phyloP scores from a whole-genome alignment of 2,888 invertebrate species.

The Ligdia adustata region DNA sequence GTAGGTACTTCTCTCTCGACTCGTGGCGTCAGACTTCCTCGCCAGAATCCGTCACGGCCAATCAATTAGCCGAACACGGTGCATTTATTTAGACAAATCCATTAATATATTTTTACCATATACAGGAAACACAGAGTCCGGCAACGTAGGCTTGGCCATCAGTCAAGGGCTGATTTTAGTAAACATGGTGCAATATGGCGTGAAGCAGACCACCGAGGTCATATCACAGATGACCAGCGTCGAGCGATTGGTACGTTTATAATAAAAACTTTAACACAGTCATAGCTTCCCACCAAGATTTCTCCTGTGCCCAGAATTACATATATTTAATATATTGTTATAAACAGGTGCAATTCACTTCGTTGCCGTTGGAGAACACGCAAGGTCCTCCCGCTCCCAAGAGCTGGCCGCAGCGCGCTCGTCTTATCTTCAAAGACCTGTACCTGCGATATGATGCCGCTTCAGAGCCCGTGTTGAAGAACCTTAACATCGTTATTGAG shows the following conservation, averaged over 20 bases:
- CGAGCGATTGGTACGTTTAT: conserved; percentile 91
- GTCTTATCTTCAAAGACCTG: conserved; percentile 84
- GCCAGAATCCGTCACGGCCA: too few species aligned
- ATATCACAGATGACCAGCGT: conserved; percentile 92
- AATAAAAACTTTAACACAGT: too few species aligned
- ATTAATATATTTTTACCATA: too few species aligned
- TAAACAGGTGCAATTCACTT: conserved; percentile 91
- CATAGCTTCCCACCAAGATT: too few species aligned
- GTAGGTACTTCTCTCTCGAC: too few species aligned
- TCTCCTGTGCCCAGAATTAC: too few species aligned
- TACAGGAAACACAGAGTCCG: conserved; percentile 83
- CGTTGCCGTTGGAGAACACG: conserved; percentile 87
- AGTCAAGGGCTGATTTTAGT: conserved; percentile 89
- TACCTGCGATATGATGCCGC: conserved; percentile 86
- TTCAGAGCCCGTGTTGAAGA: conserved; percentile 87
- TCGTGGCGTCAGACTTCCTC: too few species aligned
- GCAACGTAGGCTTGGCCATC: conserved; percentile 88
- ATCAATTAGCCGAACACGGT: too few species aligned
- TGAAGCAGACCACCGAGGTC: conserved; percentile 91
- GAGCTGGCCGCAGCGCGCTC: conserved; percentile 86
- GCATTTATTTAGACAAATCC: too few species aligned
- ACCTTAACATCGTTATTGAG: conserved; percentile 85
- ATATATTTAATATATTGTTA: too few species aligned
- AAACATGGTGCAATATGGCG: conserved; percentile 92
- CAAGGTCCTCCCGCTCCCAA: conserved; percentile 81